phyloP scores from a whole-genome alignment of 2,888 invertebrate genomes.

The Chrysolina oricalcia region DNA sequence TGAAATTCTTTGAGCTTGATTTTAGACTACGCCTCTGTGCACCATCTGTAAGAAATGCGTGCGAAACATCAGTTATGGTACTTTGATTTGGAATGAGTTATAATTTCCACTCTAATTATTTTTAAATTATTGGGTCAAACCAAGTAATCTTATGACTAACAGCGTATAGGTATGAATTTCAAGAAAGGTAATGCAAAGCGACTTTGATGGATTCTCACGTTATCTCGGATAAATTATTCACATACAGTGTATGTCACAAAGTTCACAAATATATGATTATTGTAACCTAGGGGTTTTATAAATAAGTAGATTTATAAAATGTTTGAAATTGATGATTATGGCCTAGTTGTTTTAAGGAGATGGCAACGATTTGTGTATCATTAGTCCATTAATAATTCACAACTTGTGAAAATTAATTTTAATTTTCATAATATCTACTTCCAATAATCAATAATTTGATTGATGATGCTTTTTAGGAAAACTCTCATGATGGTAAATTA shows the following conservation, averaged over 20 bases:
- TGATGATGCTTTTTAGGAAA: too few relatives aligned
- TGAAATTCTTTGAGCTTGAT: background rate
- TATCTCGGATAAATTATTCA: background rate
- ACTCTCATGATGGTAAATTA: too few relatives aligned
- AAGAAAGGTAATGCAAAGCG: background rate
- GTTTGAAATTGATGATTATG: background rate
- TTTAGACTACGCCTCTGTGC: slow-evolving; percentile 26
- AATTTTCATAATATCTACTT: too few relatives aligned
- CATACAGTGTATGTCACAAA: background rate
- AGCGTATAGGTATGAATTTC: slow-evolving; percentile 12
- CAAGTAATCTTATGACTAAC: slow-evolving; percentile 44
- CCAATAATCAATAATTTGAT: too few relatives aligned
- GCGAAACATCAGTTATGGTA: slow-evolving; percentile 49
- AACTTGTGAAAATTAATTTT: too few relatives aligned
- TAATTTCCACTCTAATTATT: slow-evolving; percentile 54
- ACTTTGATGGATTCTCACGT: slow-evolving; percentile 12
- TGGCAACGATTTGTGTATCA: background rate
- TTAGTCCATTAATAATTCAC: background rate
- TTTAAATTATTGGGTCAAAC: slow-evolving; percentile 48
- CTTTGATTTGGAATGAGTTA: slow-evolving; percentile 46
- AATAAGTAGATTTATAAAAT: background rate
- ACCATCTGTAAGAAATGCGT: slow-evolving; percentile 42
- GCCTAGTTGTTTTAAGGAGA: background rate
- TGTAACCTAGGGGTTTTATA: background rate
- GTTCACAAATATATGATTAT: background rate